phyloP scores from a whole-genome alignment of 2,888 invertebrate genomes.

The Marasmarcha lunaedactyla region DNA sequence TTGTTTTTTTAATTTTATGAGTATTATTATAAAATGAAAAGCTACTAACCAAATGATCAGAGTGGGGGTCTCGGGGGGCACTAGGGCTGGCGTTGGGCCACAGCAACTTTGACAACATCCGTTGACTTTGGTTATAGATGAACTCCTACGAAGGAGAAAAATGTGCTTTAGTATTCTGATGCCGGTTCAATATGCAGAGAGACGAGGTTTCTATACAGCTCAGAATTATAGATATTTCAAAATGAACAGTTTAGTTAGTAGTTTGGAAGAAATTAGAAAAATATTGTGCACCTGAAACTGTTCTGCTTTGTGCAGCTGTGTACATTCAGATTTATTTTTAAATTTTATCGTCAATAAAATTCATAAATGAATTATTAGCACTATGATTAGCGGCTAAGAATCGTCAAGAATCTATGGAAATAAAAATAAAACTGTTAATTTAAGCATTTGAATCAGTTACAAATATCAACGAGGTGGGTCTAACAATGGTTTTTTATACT shows the following conservation, averaged over 20 bases:
- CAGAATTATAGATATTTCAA: too few species aligned
- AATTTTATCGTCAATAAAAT: too few species aligned
- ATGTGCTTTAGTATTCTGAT: constrained; percentile 47
- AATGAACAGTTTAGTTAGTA: too few species aligned
- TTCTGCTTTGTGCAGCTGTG: too few species aligned
- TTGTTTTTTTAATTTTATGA: background rate
- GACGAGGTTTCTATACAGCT: too few species aligned
- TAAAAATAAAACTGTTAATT: too few species aligned
- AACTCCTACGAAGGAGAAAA: constrained; percentile 70
- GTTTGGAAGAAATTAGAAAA: too few species aligned
- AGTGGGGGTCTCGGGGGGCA: constrained; percentile 66
- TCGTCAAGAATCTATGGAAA: background rate
- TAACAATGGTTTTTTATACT: constrained; percentile 17
- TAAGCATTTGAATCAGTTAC: too few species aligned
- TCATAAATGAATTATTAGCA: too few species aligned
- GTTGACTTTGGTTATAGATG: constrained; percentile 71
- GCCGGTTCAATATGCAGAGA: constrained; percentile 30
- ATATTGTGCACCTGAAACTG: too few species aligned
- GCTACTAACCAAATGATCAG: constrained; percentile 70
- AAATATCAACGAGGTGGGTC: constrained; percentile 22
- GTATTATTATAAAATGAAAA: constrained; percentile 39
- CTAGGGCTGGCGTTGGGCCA: constrained; percentile 67
- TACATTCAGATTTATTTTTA: too few species aligned
- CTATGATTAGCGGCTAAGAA: background rate
- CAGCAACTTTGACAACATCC: constrained; percentile 71